phyloP scores from a whole-genome alignment of 2,888 invertebrate genomes.

The Omphaloscelis lunosa region DNA sequence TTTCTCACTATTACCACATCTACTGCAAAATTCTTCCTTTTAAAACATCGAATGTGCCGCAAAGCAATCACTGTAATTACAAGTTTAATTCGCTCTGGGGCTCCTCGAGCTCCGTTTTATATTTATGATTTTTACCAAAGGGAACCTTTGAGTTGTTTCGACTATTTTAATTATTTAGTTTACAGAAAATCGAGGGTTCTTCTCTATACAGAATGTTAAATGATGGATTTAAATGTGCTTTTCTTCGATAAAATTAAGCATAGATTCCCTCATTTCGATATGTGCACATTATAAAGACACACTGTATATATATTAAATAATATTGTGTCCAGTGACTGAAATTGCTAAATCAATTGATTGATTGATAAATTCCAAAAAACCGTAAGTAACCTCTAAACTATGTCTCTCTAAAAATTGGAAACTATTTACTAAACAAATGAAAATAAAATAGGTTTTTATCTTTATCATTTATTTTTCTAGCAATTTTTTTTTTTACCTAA shows the following conservation, averaged over 20 bases:
- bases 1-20: conserved; percentile 52
- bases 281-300: no score
- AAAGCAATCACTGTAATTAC: conserved; percentile 79
- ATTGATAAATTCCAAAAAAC: background rate
- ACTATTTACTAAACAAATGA: no score
- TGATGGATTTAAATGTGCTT: conserved; percentile 10
- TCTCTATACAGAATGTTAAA: conserved; percentile 10
- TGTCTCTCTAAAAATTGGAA: background rate
- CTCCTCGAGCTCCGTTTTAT: conserved; percentile 57
- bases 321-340: background rate
- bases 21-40: conserved; percentile 30
- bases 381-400: background rate
- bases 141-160: conserved; percentile 39
- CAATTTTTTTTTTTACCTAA: no score
- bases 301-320: no score
- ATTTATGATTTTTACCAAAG: conserved; percentile 68
- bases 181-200: conserved; percentile 12
- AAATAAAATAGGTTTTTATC: no score
- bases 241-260: no score
- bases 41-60: conserved; percentile 69
- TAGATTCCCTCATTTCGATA: no score
- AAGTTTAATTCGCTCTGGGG: conserved; percentile 75
- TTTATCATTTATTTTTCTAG: no score
- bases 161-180: conserved; percentile 56
- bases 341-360: background rate